phyloP scores from a whole-genome alignment of 1,140 invertebrate species.

The Eufriesea mexicana region DNA sequence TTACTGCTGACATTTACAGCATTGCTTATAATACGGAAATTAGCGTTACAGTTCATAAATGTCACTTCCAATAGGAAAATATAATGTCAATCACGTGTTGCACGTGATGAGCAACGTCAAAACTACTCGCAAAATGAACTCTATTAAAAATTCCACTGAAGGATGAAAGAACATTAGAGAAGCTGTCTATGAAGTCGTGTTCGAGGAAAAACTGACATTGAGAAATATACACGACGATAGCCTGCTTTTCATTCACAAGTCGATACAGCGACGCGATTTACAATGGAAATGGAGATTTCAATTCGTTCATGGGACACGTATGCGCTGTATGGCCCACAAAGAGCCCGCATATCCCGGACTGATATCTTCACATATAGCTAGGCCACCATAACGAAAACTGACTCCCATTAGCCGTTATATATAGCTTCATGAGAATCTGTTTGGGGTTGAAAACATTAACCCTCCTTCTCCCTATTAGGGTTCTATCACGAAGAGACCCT shows the following conservation, averaged over 20 bases:
- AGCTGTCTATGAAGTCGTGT: too few relatives aligned
- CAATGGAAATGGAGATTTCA: conserved; percentile 27
- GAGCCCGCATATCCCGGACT: conserved; percentile 62
- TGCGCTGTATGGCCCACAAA: conserved; percentile 41
- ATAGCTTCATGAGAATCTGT: conserved; percentile 73
- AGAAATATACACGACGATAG: background rate
- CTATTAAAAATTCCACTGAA: too few relatives aligned
- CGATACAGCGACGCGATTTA: background rate
- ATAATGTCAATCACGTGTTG: background rate
- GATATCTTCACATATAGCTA: conserved; percentile 51
- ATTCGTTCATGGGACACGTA: conserved; percentile 28
- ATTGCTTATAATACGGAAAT: background rate
- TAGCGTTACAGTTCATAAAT: background rate
- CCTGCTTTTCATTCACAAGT: conserved; percentile 10
- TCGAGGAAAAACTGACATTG: background rate
- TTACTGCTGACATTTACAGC: background rate
- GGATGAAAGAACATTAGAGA: background rate
- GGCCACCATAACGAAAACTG: conserved; percentile 67
- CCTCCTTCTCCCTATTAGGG: conserved; percentile 31
- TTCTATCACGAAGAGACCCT: conserved; percentile 50
- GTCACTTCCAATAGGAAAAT: background rate
- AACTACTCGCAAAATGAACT: too few relatives aligned
- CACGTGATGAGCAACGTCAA: too few relatives aligned
- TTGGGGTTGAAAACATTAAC: conserved; percentile 67
- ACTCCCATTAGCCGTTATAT: conserved; percentile 70